These are phyloP conservation scores for Nycticebus coucang DNA, from an alignment of 2,113 vertebrate genomes.

Conservation along the genomic window DNA sequence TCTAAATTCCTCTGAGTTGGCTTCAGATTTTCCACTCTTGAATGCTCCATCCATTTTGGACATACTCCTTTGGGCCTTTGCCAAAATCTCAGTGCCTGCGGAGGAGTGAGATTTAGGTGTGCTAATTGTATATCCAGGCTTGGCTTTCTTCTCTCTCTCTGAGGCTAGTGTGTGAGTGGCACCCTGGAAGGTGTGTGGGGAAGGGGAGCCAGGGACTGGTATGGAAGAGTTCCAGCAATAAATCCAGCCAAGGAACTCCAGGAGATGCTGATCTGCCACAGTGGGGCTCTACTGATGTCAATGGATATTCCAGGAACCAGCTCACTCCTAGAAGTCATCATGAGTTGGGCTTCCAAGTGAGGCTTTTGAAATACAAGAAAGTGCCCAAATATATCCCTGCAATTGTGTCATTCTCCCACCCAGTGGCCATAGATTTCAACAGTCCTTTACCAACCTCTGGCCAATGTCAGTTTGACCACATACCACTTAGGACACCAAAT, in stretches of 20 bases:
- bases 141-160: background rate
- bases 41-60: background rate
- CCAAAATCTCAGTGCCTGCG: background rate
- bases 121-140: background rate
- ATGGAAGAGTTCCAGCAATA: background rate
- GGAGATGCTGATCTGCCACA: background rate
- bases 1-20: background rate
- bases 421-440: background rate
- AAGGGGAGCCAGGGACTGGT: background rate
- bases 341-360: background rate
- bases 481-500: background rate
- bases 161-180: background rate
- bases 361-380: background rate
- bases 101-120: background rate
- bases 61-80: background rate
- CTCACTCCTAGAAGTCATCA: background rate
- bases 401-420: background rate
- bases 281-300: accelerated
- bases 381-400: background rate
- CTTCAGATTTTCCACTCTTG: background rate
- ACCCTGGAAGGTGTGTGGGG: background rate
- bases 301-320: background rate
- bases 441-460: background rate
- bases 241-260: too few relatives aligned
- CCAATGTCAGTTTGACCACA: background rate